Evolutionary conservation across 2,797 vertebrate species (phyloP).

Genomic region (Myotis findleyi): DNA sequence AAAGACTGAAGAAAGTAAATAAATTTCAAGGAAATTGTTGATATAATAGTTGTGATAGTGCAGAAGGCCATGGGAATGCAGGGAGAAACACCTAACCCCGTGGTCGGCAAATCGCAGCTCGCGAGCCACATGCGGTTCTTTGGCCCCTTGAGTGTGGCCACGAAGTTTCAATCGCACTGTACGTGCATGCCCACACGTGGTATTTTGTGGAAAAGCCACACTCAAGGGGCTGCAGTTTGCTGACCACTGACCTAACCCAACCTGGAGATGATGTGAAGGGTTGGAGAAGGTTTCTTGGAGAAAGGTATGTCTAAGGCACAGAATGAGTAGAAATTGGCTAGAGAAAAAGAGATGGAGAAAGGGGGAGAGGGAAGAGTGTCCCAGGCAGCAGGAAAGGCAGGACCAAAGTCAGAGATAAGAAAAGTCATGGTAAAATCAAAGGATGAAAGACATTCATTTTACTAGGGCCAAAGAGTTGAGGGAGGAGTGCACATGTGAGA

Average conservation of each 20-base stretch:
- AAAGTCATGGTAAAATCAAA: not conserved
- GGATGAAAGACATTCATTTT: not conserved
- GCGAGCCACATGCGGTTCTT: no score
- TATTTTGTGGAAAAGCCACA: no score
- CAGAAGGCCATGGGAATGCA: not conserved
- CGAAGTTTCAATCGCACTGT: no score
- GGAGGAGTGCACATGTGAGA: not conserved
- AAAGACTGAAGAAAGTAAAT: slow-evolving; percentile 13
- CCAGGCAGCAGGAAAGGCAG: not conserved
- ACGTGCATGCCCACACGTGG: no score
- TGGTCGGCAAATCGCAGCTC: no score
- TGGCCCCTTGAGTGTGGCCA: no score
- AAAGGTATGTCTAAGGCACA: not conserved
- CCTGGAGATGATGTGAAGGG: not conserved
- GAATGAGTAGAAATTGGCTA: not conserved
- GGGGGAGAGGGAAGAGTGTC: not conserved
- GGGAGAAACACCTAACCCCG: not conserved
- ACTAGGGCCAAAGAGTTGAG: not conserved
- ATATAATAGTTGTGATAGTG: not conserved
- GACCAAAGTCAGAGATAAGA: not conserved
- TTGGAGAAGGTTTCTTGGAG: not conserved
- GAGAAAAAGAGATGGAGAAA: not conserved
- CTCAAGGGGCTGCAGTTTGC: no score
- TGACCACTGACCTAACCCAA: not conserved
- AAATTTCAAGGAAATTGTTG: not conserved